These are phyloP conservation scores for Antrozous pallidus DNA, from an alignment of 2,797 vertebrate species.

Conservation along the genomic window DNA sequence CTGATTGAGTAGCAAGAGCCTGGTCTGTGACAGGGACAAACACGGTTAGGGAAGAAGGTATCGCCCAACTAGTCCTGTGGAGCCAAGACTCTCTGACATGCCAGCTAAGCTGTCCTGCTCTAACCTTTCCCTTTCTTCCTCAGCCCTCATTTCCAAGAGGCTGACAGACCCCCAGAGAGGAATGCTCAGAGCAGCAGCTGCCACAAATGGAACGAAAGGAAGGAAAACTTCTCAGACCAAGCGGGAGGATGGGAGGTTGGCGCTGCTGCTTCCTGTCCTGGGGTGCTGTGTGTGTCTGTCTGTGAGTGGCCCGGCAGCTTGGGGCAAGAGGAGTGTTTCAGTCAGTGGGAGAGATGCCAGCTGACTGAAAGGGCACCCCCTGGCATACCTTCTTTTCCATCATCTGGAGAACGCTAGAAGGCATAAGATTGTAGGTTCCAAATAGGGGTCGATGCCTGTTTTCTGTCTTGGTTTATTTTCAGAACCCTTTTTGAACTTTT, in stretches of 20 bases:
- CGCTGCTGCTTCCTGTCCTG: neutral
- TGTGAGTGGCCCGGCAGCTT: neutral
- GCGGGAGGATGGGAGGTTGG: neutral
- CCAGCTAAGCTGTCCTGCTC: neutral
- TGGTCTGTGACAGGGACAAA: neutral
- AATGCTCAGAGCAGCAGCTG: neutral
- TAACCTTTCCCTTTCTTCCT: neutral
- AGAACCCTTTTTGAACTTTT: slow-evolving; percentile 65
- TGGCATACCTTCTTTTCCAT: neutral
- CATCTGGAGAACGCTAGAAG: slow-evolving; percentile 47
- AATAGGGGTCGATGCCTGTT: slow-evolving; percentile 33
- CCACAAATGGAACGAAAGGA: neutral
- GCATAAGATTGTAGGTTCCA: slow-evolving; percentile 4
- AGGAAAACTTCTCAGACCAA: neutral
- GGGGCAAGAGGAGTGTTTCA: slow-evolving; percentile 23
- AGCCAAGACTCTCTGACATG: neutral
- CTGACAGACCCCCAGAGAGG: neutral
- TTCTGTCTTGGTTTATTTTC: slow-evolving; percentile 61
- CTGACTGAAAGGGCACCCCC: neutral
- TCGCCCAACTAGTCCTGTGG: too few relatives aligned
- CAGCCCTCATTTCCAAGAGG: neutral
- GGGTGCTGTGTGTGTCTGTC: neutral
- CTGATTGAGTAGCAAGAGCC: neutral
- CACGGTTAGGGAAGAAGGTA: too few relatives aligned
- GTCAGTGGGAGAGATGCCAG: slow-evolving; percentile 29